Base-by-base conservation (phyloP, 2,113 vertebrate genomes). In the Charadrius vociferus region DNA sequence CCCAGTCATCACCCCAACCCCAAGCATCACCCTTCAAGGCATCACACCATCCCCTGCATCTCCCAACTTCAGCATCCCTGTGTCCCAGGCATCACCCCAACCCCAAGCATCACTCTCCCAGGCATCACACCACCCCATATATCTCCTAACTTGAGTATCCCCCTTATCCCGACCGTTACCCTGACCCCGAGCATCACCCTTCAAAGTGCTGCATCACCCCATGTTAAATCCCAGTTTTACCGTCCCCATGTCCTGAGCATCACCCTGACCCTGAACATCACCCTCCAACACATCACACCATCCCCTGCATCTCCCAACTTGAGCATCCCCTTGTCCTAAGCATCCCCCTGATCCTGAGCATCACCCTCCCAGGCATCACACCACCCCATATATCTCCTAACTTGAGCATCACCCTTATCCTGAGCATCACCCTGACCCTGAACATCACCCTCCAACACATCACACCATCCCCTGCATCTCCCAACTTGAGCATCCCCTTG, bases 61-160 rank as follows among this genome's bases (percentile, higher is more conserved):
- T 47, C 34, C 30, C 50, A 63, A 0, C 12, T 10, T 22, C 19
- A 9, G 56, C 58, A 47, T 27, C 36, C 24, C 19, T 30, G 2
- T 3, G 4, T 45, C 55, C 47, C 5, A 5, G 45, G 27, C 39
- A 53, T 4, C 24, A 6, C 5, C 21, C 24, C 14, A 5, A 10
- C 41, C 41, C 21, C 7, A 5, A 21, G n/a, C 17, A 37, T 49
- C 24, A 26, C 9, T 12, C 50, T 52, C 13, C 34, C 20, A 9
- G 20, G 10, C 30, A 7, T 7, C 5, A 4, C 32, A 8, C n/a
- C 15, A 12, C 6, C 26, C 27, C 14, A 2, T 36, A 5, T 8
- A 61, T 9, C 34, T 36, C 59, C 59, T 8, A 58, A 34, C 13
- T n/a, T 14, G 20, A 26, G 59, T n/a, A 37, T 37, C 22, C 59